Percentiles rank a stretch among this genome's conserved stretches.
Conservation (phyloP, 2,797 vertebrate genomes). For the Rhyacichthys aspro region DNA sequence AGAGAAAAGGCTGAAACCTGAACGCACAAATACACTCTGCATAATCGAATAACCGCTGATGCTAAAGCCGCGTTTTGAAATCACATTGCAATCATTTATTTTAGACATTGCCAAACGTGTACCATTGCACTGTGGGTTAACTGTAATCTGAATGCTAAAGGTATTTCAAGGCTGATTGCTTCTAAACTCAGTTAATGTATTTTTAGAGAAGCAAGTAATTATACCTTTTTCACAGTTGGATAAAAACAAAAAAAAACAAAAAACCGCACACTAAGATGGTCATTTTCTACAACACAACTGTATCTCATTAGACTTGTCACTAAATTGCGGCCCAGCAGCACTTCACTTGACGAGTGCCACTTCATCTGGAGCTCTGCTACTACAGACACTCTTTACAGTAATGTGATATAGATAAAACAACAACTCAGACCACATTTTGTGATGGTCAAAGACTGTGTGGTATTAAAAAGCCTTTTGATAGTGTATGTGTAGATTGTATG, state of each 20-base stretch:
- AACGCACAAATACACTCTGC: neutral
- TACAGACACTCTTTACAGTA: slow-evolving; percentile 3
- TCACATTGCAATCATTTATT: no score
- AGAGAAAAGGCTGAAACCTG: slow-evolving; percentile 53
- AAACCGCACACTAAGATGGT: neutral
- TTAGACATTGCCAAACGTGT: neutral
- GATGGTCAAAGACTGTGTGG: no score
- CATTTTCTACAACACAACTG: slow-evolving; percentile 20
- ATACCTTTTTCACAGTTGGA: no score
- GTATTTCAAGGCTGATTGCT: neutral
- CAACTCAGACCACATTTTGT: no score
- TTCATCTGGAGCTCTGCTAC: neutral
- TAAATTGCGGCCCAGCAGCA: neutral
- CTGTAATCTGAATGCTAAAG: neutral
- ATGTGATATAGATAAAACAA: neutral
- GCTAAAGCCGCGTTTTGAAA: no score
- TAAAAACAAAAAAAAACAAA: no score
- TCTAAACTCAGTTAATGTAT: neutral
- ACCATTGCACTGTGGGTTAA: no score
- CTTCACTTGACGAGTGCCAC: slow-evolving; percentile 4
- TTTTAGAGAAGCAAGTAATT: neutral
- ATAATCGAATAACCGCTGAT: no score
- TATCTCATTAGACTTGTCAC: neutral
- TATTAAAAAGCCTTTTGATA: no score
- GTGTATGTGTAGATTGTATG: no score